Conservation (phyloP, 1,140 invertebrate genomes). For the Aradophagus sp. region DNA sequence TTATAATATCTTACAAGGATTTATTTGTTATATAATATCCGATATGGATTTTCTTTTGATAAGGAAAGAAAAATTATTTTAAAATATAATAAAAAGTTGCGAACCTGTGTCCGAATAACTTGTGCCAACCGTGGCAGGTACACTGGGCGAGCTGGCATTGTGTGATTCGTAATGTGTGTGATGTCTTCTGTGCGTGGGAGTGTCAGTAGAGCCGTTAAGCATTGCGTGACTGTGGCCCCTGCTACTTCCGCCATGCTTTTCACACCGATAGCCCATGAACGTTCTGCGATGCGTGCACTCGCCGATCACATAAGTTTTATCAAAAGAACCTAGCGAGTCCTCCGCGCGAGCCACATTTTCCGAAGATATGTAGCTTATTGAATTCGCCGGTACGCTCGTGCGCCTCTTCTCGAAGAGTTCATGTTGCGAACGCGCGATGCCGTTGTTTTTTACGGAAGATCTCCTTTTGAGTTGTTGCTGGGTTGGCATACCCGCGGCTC, state of each 20-base stretch:
- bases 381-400: slow-evolving; percentile 70
- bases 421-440: slow-evolving; percentile 66
- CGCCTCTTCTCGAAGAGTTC: slow-evolving; percentile 67
- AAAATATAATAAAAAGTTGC: no score
- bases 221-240: slow-evolving; percentile 65
- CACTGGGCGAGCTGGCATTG: slow-evolving; percentile 70
- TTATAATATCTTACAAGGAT: no score
- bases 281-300: slow-evolving; percentile 65
- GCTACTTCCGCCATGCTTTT: slow-evolving; percentile 67
- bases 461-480: slow-evolving; percentile 66
- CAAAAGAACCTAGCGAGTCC: slow-evolving; percentile 58
- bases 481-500: slow-evolving; percentile 22
- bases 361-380: slow-evolving; percentile 69
- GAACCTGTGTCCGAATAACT: slow-evolving; percentile 69
- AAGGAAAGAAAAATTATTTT: no score
- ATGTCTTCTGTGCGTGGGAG: slow-evolving; percentile 48
- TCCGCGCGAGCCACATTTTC: slow-evolving; percentile 64
- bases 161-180: slow-evolving; percentile 61
- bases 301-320: slow-evolving; percentile 66
- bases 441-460: slow-evolving; percentile 71
- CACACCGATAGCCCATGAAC: slow-evolving; percentile 65
- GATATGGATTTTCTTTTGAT: no score
- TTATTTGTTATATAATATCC: no score
- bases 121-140: slow-evolving; percentile 65
- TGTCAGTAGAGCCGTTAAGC: slow-evolving; percentile 66